Evolutionary conservation across 2,888 invertebrate genomes (phyloP).

Genomic region (Drosophila monieri): DNA sequence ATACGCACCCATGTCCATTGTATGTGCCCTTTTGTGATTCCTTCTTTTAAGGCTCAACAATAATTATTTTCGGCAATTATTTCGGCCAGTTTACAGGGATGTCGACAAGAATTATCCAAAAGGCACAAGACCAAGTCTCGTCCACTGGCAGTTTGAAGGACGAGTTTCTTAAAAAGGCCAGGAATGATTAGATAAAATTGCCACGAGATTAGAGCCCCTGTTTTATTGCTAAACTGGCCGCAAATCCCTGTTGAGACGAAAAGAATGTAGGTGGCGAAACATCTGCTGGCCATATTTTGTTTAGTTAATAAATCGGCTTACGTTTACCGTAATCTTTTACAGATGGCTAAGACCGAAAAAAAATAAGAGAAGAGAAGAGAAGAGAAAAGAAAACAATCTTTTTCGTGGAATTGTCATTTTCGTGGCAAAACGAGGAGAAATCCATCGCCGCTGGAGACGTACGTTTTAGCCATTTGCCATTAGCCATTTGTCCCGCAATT

Average conservation of each 20-base stretch:
- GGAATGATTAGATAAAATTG: neutral
- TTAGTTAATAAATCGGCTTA: conserved; percentile 19
- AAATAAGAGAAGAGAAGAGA: too few relatives aligned
- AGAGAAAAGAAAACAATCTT: neutral
- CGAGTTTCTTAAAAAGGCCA: neutral
- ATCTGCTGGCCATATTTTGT: conserved; percentile 2
- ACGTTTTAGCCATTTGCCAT: neutral
- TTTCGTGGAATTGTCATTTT: conserved; percentile 1
- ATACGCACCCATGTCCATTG: too few relatives aligned
- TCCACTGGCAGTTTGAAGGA: too few relatives aligned
- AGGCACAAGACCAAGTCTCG: too few relatives aligned
- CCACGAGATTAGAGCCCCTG: neutral
- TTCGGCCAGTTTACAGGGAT: too few relatives aligned
- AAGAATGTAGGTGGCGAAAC: neutral
- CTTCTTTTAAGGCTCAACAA: too few relatives aligned
- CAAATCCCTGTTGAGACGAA: neutral
- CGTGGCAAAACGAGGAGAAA: neutral
- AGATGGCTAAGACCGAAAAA: neutral
- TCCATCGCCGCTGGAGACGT: neutral
- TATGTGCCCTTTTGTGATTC: too few relatives aligned
- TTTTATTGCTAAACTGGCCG: neutral
- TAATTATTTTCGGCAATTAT: too few relatives aligned
- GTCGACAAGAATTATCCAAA: too few relatives aligned
- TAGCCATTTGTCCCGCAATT: neutral
- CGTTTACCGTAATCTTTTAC: conserved; percentile 8